These are phyloP conservation scores for Drosophila sp. DNA, from an alignment of 1,140 invertebrate species.

Conservation along the genomic window DNA sequence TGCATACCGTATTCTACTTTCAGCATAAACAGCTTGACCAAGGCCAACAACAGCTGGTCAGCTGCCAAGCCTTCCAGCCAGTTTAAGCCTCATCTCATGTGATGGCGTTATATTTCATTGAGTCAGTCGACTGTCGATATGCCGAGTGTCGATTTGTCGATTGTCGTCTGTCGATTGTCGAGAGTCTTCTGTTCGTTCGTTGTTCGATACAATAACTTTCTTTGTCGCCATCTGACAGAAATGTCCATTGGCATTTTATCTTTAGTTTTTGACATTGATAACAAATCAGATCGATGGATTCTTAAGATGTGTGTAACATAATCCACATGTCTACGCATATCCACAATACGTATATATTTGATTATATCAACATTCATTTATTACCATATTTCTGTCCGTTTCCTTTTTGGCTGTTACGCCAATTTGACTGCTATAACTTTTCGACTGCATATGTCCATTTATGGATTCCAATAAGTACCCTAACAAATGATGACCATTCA, in stretches of 20 bases:
- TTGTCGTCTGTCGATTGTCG: conserved; percentile 8
- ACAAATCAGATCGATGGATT: conserved; percentile 1
- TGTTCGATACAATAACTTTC: conserved; percentile 42
- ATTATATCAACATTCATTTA: conserved; percentile 59
- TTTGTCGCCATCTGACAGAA: conserved; percentile 34
- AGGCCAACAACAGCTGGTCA: conserved; percentile 50
- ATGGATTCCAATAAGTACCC: conserved; percentile 9
- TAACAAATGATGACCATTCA: conserved; percentile 22
- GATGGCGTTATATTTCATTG: conserved; percentile 48
- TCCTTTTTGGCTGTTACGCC: not conserved
- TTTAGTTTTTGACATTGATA: not conserved
- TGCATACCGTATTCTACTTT: conserved; percentile 72
- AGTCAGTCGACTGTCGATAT: conserved; percentile 4
- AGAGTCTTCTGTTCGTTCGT: conserved; percentile 17
- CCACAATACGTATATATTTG: conserved; percentile 60
- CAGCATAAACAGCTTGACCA: conserved; percentile 74
- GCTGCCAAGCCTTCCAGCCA: conserved; percentile 7
- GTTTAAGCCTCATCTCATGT: conserved; percentile 4
- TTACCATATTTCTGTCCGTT: conserved; percentile 21
- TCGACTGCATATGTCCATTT: conserved; percentile 3
- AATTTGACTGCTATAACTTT: conserved; percentile 39
- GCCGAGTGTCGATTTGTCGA: not conserved
- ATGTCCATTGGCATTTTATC: conserved; percentile 20
- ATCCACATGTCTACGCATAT: conserved; percentile 15
- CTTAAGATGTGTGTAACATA: not conserved